These are phyloP conservation scores for Prionailurus bengalensis DNA, from an alignment of 2,113 vertebrate genomes.

Conservation along the genomic window DNA sequence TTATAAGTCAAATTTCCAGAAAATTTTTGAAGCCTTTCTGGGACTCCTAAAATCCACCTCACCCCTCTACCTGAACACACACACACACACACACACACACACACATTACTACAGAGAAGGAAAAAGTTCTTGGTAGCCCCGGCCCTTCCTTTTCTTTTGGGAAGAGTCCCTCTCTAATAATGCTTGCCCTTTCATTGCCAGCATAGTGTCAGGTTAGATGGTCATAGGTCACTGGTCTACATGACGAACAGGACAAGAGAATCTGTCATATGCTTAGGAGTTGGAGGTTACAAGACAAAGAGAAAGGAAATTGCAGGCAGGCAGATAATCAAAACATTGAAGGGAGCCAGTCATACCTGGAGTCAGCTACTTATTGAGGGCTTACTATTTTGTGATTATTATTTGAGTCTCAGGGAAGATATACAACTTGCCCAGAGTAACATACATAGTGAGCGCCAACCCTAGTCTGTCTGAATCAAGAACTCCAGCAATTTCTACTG, in stretches of 20 bases:
- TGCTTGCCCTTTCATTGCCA: not conserved
- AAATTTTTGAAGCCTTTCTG: not conserved
- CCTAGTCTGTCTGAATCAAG: not conserved
- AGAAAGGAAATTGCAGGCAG: not conserved
- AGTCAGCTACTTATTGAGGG: not conserved
- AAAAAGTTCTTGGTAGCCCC: not conserved
- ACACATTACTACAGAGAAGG: not conserved
- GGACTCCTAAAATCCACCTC: not conserved
- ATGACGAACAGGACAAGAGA: not conserved
- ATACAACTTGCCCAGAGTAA: not conserved
- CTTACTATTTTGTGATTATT: constrained; percentile 12
- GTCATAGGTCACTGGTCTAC: not conserved
- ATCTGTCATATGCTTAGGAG: not conserved
- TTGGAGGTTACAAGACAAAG: not conserved
- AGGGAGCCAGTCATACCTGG: not conserved
- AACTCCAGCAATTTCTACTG: not conserved
- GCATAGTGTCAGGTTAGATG: not conserved
- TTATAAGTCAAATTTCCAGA: not conserved
- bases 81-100: not conserved
- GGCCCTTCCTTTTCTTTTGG: not conserved
- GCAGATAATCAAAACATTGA: not conserved
- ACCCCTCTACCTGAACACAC: not conserved
- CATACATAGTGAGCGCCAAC: not conserved
- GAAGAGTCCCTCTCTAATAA: not conserved
- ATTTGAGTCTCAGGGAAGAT: not conserved